Evolutionary conservation across 2,797 vertebrate genomes (phyloP).

Genomic region (Alcedo atthis): DNA sequence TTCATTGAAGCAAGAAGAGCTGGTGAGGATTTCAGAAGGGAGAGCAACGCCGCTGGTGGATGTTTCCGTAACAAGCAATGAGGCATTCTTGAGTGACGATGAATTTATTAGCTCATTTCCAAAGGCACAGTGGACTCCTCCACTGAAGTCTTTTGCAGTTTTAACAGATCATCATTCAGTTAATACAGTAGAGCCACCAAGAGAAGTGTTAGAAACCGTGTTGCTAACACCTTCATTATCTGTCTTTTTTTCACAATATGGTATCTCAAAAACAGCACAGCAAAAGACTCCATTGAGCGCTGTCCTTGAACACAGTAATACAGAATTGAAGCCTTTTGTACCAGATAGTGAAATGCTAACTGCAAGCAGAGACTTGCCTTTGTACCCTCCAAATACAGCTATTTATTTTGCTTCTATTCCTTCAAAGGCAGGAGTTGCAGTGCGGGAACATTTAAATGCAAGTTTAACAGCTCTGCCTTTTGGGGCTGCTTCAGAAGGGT

Average conservation of each 20-base stretch:
- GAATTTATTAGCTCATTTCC: conserved; percentile 75
- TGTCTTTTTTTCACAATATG: background rate
- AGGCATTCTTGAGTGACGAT: conserved; percentile 48
- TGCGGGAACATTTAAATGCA: background rate
- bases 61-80: conserved; percentile 56
- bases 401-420: conserved; percentile 47
- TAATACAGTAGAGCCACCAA: conserved; percentile 40
- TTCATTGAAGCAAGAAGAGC: conserved; percentile 50
- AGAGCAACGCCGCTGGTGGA: background rate
- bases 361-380: conserved; percentile 47
- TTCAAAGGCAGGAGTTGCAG: background rate
- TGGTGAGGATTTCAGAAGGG: conserved; percentile 13
- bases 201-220: conserved; percentile 8
- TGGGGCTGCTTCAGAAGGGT: background rate
- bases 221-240: conserved; percentile 56
- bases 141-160: conserved; percentile 43
- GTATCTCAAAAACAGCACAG: conserved; percentile 21
- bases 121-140: conserved; percentile 69
- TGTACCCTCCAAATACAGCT: conserved; percentile 35
- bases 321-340: conserved; percentile 14
- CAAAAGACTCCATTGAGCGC: background rate
- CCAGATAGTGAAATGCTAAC: conserved; percentile 12
- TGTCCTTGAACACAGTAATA: background rate
- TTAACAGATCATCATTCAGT: conserved; percentile 20
- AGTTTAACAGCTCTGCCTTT: background rate